Evolutionary conservation across 1,140 invertebrate genomes (phyloP).

Genomic region (Zaprionus taronus): DNA sequence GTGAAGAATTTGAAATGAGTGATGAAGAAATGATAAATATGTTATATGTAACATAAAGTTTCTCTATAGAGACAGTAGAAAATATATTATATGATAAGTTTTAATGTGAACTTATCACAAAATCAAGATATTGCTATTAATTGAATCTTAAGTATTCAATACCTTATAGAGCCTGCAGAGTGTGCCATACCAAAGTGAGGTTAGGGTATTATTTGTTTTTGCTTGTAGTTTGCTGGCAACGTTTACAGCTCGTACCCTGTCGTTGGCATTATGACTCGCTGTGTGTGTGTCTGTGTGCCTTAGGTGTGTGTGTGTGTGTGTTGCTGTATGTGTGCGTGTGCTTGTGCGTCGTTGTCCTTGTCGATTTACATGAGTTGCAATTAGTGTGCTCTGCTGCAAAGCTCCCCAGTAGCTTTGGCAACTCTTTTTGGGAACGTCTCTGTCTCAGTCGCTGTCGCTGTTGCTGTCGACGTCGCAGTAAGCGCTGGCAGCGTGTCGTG

Average conservation of each 20-base stretch:
- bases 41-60: no score
- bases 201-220: slow-evolving; percentile 41
- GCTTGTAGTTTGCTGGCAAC: slow-evolving; percentile 59
- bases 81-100: no score
- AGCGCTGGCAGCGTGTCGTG: slow-evolving; percentile 1
- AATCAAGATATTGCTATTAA: no score
- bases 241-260: slow-evolving; percentile 63
- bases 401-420: slow-evolving; percentile 71
- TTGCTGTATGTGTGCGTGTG: slow-evolving; percentile 13
- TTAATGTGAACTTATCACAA: no score
- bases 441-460: not conserved
- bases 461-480: not conserved
- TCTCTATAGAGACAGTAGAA: no score
- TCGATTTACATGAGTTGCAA: slow-evolving; percentile 82
- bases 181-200: no score
- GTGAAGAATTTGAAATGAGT: no score
- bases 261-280: slow-evolving; percentile 68
- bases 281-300: slow-evolving; percentile 39
- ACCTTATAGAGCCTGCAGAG: not conserved
- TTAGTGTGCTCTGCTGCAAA: slow-evolving; percentile 73
- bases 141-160: no score
- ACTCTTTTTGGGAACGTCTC: slow-evolving; percentile 52
- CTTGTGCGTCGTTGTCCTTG: slow-evolving; percentile 62
- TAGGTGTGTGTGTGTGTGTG: slow-evolving; percentile 26
- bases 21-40: no score